Conservation (phyloP, 2,113 vertebrate genomes). For the Heptranchias perlo region DNA sequence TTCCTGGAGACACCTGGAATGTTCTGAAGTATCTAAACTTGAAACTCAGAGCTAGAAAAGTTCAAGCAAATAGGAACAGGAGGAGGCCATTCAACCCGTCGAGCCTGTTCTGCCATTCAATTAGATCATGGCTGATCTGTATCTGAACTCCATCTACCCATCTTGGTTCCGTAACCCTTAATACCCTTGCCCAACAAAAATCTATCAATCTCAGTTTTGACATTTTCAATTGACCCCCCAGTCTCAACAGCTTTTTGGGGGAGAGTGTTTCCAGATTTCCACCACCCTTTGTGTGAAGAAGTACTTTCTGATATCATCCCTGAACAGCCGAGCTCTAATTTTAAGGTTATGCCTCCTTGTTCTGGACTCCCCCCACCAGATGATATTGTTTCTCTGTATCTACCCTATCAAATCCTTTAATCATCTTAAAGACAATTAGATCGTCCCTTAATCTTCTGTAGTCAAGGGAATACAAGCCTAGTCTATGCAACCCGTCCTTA, state of each 20-base stretch:
- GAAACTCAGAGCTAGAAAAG: background rate
- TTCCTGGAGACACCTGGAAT: background rate
- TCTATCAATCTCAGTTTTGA: background rate
- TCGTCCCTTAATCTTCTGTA: background rate
- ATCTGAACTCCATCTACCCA: background rate
- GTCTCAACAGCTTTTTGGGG: background rate
- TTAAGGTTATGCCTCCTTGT: background rate
- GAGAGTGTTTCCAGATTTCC: background rate
- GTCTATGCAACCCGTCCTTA: background rate
- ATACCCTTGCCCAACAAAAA: background rate
- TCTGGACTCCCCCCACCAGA: background rate
- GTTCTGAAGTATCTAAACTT: background rate
- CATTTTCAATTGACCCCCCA: background rate
- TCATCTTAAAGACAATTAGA: background rate
- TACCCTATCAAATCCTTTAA: background rate
- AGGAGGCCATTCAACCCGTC: background rate
- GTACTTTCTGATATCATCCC: background rate
- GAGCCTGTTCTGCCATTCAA: background rate
- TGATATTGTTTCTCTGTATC: background rate
- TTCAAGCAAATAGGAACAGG: background rate
- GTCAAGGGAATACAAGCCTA: background rate
- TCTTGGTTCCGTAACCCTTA: background rate
- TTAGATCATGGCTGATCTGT: background rate
- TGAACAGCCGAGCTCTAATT: background rate
- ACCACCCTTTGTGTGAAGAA: background rate